Evolutionary conservation across 1,140 invertebrate species (phyloP), one percentile per base, ranked within the genome.

Genomic region (Reticulitermes speratus): DNA sequence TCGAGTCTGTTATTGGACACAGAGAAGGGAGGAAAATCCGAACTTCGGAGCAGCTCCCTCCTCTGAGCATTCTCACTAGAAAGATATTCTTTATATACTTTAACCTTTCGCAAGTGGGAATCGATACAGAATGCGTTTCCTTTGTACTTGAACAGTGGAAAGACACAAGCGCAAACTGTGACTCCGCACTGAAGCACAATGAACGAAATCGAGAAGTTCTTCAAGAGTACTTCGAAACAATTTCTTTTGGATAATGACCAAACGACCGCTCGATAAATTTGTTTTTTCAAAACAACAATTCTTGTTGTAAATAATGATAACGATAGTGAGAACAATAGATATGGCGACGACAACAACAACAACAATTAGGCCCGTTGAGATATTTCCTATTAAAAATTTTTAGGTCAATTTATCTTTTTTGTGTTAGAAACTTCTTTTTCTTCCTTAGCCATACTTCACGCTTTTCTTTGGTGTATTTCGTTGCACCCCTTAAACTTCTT

Each of bases 91-190:
- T 38, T 30, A 75, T 30, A 75, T 75, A 30, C 7, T 75, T 75
- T n/a, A 75, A 75, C 25, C 65, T 75, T 75, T n/a, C 1, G 14
- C 65, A 75, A 75, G 65, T 75, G 5, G 65, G 65, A 75, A 75
- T 75, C 65, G 65, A 75, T 75, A 75, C 65, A 30, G 25, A 75
- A 75, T 75, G 65, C 65, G 30, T 75, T 75, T 75, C 65, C n/a
- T 75, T 75, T 75, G 65, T 75, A 30, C 65, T 30, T 14, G 19
- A 55, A 6, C 52, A 55, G 14, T 75, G 65, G n/a, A 75, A 21
- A 55, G n/a, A 30, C 14, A 75, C 65, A 75, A 75, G 65, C n/a
- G n/a, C 3, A 12, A 30, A 75, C 59, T 65, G 59, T 12, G 65
- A 30, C 65, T 25, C 25, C 65, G 1, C n/a, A 14, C 25, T 75